phyloP scores from a whole-genome alignment of 2,888 invertebrate genomes.

The Patella caerulea region DNA sequence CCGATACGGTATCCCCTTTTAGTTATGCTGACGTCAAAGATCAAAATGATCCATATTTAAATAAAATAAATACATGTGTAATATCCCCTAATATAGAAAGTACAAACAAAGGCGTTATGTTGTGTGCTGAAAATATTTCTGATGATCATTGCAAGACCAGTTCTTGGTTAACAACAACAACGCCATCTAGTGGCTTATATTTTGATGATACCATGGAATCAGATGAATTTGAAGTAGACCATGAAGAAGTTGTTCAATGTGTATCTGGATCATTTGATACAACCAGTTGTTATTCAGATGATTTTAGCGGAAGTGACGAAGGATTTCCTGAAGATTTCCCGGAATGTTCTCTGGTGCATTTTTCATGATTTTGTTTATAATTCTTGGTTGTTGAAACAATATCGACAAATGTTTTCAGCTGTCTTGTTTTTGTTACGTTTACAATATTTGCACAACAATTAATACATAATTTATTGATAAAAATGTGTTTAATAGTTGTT shows the following conservation, averaged over 20 bases:
- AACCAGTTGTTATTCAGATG: neutral
- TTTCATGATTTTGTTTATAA: too few species aligned
- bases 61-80: too few species aligned
- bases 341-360: neutral
- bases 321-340: neutral
- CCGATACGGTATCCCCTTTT: too few species aligned
- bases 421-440: too few species aligned
- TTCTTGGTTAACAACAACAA: neutral
- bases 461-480: too few species aligned
- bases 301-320: constrained; percentile 4
- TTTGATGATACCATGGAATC: neutral
- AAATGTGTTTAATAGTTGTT: too few species aligned
- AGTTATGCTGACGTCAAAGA: neutral
- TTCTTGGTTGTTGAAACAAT: too few species aligned
- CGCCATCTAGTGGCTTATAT: neutral
- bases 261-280: neutral
- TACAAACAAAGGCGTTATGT: neutral
- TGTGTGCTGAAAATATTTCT: neutral
- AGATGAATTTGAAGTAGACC: neutral
- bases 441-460: too few species aligned
- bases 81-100: too few species aligned
- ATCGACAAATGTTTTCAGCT: too few species aligned
- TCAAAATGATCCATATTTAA: neutral
- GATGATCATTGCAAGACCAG: neutral
- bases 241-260: neutral